These are phyloP conservation scores for Frankliniella fusca DNA, from an alignment of 2,888 invertebrate species.

Conservation along the genomic window DNA sequence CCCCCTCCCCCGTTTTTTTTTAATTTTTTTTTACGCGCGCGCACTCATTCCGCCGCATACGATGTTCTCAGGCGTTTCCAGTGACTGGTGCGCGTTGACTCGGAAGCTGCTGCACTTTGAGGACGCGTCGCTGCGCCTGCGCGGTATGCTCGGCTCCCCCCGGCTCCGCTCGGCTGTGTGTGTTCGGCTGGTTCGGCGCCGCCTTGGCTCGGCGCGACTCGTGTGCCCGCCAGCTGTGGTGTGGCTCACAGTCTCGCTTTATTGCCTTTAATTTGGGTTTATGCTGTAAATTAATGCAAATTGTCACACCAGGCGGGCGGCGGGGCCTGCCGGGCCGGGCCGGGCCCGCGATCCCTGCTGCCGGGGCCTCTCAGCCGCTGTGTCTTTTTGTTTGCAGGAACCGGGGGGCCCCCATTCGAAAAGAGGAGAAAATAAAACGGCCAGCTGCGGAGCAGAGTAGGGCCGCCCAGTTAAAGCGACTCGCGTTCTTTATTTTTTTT, in stretches of 20 bases:
- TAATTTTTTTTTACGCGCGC: too few relatives aligned
- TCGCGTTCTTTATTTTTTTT: too few relatives aligned
- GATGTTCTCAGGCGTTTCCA: too few relatives aligned
- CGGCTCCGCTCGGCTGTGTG: slow-evolving; percentile 14
- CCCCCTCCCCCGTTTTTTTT: too few relatives aligned
- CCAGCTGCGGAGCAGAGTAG: too few relatives aligned
- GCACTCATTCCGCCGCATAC: too few relatives aligned
- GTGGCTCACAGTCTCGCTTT: slow-evolving; percentile 20
- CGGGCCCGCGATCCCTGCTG: background rate
- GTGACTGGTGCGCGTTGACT: too few relatives aligned
- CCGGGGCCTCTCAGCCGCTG: background rate
- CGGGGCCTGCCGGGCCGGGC: background rate
- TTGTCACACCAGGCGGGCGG: slow-evolving; percentile 15
- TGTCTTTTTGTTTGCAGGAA: background rate
- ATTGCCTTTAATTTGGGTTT: slow-evolving; percentile 26
- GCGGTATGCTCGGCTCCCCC: background rate
- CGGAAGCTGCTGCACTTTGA: too few relatives aligned
- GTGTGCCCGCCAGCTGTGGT: slow-evolving; percentile 21
- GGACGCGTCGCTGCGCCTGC: background rate
- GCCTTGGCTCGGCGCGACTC: slow-evolving; percentile 3
- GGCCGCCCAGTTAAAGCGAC: too few relatives aligned
- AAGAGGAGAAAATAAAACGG: background rate
- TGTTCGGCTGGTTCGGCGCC: too few relatives aligned
- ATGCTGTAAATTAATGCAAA: slow-evolving; percentile 26
- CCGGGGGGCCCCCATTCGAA: background rate